A percentile compares a stretch with the other conserved stretches of the same genome.
These are phyloP conservation scores for Caenorhabditis latens DNA, from an alignment of 1,140 invertebrate species.

Conservation along the genomic window DNA sequence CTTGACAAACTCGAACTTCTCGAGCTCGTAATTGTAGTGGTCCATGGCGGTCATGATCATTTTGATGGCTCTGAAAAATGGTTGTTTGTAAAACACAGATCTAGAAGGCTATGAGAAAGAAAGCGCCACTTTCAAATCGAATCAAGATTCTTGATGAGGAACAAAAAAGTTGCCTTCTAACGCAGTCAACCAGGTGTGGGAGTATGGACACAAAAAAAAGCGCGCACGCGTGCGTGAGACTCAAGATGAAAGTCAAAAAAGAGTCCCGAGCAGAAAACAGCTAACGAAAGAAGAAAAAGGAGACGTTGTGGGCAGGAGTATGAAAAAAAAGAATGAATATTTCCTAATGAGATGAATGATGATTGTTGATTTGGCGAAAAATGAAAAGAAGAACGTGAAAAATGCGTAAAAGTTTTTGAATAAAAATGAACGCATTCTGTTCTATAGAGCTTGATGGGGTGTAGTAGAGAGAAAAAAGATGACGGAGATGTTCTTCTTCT, in stretches of 20 bases:
- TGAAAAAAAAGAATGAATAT: constrained; percentile 13
- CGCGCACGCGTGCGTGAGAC: not conserved
- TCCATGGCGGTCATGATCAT: not conserved
- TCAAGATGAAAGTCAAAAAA: constrained; percentile 39
- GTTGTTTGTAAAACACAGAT: no score
- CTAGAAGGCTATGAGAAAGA: no score
- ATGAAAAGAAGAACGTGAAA: not conserved
- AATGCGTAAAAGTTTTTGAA: not conserved
- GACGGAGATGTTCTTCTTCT: constrained; percentile 12
- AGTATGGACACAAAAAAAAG: not conserved
- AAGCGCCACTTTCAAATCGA: no score
- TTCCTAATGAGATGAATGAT: constrained; percentile 30
- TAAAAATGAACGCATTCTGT: not conserved
- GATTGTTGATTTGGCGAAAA: not conserved
- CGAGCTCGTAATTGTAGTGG: not conserved
- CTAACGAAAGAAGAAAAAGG: constrained; percentile 15
- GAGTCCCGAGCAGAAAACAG: constrained; percentile 9
- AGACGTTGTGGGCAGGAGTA: constrained; percentile 2
- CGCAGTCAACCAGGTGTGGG: constrained; percentile 30
- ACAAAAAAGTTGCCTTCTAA: constrained; percentile 6
- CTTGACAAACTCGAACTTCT: constrained; percentile 14
- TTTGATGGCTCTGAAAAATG: not conserved
- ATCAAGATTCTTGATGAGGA: not conserved
- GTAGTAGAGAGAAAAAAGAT: not conserved
- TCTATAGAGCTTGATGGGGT: constrained; percentile 20